Evolutionary conservation across 2,888 invertebrate genomes (phyloP), one percentile per base, ranked within the genome.

Genomic region (Cantharis nigra): DNA sequence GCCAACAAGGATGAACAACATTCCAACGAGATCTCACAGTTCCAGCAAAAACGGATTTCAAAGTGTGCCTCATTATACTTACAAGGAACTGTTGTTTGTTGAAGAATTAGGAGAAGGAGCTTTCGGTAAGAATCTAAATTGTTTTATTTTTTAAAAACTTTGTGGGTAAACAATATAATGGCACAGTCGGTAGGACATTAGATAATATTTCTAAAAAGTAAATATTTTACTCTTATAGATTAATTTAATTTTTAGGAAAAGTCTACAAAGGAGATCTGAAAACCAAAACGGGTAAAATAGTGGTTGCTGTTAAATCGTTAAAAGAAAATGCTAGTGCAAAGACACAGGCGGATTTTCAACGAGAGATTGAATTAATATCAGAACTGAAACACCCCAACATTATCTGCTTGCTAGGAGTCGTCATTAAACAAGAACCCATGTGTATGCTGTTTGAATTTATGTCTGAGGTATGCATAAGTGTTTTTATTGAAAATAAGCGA

Each of bases 361-460:
- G 97, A 75, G 98, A 99, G 91, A 97, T 97, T 77, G 97, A 97
- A 87, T 90, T 98, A 73, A 97, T 98, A 91, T 96, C 97, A 0
- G 97, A 98, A 87, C 90, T 99, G 78, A 94, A 96, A 79, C 99
- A 99, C 90, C 96, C 97, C 0, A 98, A 99, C 87, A 97, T 99
- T 84, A 97, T 98, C 65, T 97, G 97, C 88, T 93, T 99, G 82
- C 91, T 99, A 77, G 98, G 98, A 0, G 97, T 98, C 9, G 95
- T 97, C 76, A 91, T 96, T 78, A 94, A 95, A 83, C 95, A 96
- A 84, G 95, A 97, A 85, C 97, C 98, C 0, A 92, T 96, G 87
- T 97, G 97, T 86, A 98, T 98, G 97, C 90, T 99, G 20, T 99
- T 99, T 89, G 99, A 99, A 88, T 98, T 97, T 87, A 98, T 99